Evolutionary conservation across 2,113 vertebrate species (phyloP).

Genomic region (Callaeas wilsoni): DNA sequence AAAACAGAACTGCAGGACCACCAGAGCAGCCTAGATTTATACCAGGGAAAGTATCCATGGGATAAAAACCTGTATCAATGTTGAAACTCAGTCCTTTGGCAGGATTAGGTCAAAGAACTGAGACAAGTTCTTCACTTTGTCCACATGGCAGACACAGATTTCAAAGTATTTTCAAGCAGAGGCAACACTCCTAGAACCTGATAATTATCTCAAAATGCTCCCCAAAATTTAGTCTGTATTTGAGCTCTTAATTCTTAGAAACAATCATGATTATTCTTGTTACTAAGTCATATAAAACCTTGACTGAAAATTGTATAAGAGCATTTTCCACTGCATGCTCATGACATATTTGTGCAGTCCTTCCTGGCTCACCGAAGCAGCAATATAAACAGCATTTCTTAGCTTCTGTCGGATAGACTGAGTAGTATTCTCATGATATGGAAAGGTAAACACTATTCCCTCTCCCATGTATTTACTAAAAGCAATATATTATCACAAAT

Average conservation of each 20-base stretch:
- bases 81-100: neutral
- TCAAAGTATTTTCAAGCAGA: neutral
- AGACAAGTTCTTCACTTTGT: neutral
- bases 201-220: neutral
- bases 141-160: neutral
- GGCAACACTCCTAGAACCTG: neutral
- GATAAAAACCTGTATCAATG: neutral
- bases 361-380: constrained; percentile 12
- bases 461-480: neutral
- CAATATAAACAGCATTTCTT: constrained; percentile 17
- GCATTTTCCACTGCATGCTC: neutral
- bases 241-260: neutral
- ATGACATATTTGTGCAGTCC: neutral
- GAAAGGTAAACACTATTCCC: constrained; percentile 15
- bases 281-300: neutral
- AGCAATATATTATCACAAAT: neutral
- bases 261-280: neutral
- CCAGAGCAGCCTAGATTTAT: neutral
- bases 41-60: neutral
- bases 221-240: neutral
- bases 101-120: neutral
- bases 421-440: neutral
- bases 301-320: neutral
- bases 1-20: neutral
- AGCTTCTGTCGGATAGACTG: neutral